phyloP scores from a whole-genome alignment of 2,888 invertebrate species.

The Epirrhoe alternata region DNA sequence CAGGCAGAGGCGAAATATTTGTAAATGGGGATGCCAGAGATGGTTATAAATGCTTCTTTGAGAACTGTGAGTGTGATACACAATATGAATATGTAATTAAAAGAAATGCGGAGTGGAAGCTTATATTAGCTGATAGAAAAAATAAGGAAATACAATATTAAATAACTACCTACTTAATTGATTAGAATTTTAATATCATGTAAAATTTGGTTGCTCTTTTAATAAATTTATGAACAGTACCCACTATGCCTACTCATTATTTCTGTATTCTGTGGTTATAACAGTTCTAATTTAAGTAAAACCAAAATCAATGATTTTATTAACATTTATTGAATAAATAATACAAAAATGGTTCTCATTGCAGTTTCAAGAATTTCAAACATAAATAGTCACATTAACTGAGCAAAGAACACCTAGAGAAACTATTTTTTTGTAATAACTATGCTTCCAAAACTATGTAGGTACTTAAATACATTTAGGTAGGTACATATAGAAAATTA shows the following conservation, averaged over 20 bases:
- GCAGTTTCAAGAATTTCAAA: conserved; percentile 73
- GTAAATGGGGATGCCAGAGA: not conserved
- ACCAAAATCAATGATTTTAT: conserved; percentile 71
- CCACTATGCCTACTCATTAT: too few relatives aligned
- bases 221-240: too few relatives aligned
- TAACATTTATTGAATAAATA: conserved; percentile 85
- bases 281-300: conserved; percentile 10
- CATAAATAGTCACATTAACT: conserved; percentile 69
- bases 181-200: too few relatives aligned
- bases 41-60: not conserved
- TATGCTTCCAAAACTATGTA: conserved; percentile 60
- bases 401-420: conserved; percentile 73
- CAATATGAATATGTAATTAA: not conserved
- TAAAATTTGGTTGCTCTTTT: too few relatives aligned
- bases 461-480: not conserved
- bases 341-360: conserved; percentile 81
- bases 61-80: not conserved
- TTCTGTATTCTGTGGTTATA: not conserved
- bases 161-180: too few relatives aligned
- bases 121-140: not conserved
- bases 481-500: conserved; percentile 69
- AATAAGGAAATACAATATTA: not conserved
- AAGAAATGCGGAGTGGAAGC: not conserved
- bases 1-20: not conserved
- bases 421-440: conserved; percentile 58